Conservation (phyloP, 2,797 vertebrate species). For the Pseudochromis fuscus region DNA sequence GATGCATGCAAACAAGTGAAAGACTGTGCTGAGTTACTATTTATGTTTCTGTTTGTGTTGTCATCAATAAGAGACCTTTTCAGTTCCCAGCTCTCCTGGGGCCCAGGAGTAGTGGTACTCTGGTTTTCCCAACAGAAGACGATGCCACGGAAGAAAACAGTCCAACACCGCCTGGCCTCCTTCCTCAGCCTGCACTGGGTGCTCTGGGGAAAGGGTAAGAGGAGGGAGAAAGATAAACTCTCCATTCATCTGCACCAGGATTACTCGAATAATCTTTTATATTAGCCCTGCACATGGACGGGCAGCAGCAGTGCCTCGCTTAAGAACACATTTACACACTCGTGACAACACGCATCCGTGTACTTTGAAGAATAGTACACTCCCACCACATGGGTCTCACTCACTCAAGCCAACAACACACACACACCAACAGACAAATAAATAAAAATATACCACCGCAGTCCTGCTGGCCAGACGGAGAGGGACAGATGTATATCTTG, state of each 20-base stretch:
- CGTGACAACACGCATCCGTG: slow-evolving; percentile 49
- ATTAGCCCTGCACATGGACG: slow-evolving; percentile 68
- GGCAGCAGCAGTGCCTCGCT: slow-evolving; percentile 28
- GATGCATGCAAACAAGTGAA: neutral
- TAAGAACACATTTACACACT: slow-evolving; percentile 55
- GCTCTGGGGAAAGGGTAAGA: slow-evolving; percentile 47
- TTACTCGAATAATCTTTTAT: slow-evolving; percentile 68
- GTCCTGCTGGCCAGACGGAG: slow-evolving; percentile 62
- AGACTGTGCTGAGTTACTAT: neutral
- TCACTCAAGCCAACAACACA: slow-evolving; percentile 1
- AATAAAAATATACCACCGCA: slow-evolving; percentile 74
- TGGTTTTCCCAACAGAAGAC: slow-evolving; percentile 64
- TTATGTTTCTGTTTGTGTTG: slow-evolving; percentile 7
- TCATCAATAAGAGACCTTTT: slow-evolving; percentile 46
- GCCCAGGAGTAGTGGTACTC: slow-evolving; percentile 81
- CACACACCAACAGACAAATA: slow-evolving; percentile 13
- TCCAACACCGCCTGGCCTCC: slow-evolving; percentile 78
- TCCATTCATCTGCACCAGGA: slow-evolving; percentile 55
- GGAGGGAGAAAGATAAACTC: slow-evolving; percentile 7
- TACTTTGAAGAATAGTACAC: neutral
- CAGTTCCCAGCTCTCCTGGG: slow-evolving; percentile 38
- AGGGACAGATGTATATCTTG: slow-evolving; percentile 72
- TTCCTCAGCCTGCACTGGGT: slow-evolving; percentile 71
- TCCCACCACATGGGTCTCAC: slow-evolving; percentile 14
- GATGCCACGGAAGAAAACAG: slow-evolving; percentile 84